Evolutionary conservation across 2,113 vertebrate species (phyloP).

Genomic region (Dinomys branickii): DNA sequence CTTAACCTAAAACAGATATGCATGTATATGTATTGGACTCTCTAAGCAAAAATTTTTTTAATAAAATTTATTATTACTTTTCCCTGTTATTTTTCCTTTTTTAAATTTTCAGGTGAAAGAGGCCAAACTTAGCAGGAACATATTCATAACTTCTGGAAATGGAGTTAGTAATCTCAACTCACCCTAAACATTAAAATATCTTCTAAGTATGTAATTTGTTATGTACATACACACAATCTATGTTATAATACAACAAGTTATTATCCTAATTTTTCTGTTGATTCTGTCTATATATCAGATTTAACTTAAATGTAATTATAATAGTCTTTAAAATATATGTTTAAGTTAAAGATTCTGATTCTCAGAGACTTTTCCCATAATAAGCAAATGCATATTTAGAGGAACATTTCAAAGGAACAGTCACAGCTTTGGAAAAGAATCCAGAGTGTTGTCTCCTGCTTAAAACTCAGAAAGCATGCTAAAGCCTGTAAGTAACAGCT

Average conservation of each 20-base stretch:
- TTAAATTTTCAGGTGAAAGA: not conserved
- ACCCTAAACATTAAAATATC: not conserved
- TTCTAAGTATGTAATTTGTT: not conserved
- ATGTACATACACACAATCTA: not conserved
- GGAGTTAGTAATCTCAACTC: not conserved
- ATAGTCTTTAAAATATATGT: not conserved
- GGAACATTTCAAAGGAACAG: constrained; percentile 51
- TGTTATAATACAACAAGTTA: not conserved
- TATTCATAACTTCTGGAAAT: not conserved
- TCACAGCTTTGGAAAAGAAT: constrained; percentile 53
- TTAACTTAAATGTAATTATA: constrained; percentile 19
- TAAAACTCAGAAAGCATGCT: constrained; percentile 57
- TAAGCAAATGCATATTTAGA: not conserved
- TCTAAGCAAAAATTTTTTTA: not conserved
- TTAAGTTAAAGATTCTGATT: not conserved
- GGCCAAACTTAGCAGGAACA: not conserved
- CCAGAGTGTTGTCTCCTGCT: constrained; percentile 49
- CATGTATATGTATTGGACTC: not conserved
- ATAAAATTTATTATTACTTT: not conserved
- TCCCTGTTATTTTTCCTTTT: not conserved
- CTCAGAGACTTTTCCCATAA: constrained; percentile 6
- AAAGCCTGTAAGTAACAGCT: constrained; percentile 63
- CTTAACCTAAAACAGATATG: not conserved
- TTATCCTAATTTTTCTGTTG: not conserved
- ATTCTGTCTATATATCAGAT: not conserved